phyloP scores from a whole-genome alignment of 2,113 vertebrate species.

The Gasterosteus nipponicus region DNA sequence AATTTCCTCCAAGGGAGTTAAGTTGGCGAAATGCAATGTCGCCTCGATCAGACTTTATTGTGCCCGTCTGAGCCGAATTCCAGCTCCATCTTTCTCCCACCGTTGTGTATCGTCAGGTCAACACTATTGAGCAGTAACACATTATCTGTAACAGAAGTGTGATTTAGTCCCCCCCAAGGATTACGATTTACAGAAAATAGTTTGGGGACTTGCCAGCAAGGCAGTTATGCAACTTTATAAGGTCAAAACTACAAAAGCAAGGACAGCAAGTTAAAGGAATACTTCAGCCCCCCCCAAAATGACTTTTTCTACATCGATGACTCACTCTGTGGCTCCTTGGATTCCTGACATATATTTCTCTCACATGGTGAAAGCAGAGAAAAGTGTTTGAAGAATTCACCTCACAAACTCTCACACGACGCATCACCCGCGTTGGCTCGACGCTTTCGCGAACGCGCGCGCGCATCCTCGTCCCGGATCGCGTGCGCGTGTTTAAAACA shows the following conservation, averaged over 20 bases:
- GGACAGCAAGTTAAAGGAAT: background rate
- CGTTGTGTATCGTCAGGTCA: background rate
- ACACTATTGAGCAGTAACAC: background rate
- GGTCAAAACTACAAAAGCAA: background rate
- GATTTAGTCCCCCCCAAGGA: background rate
- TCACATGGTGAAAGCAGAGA: background rate
- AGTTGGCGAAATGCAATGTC: conserved; percentile 35
- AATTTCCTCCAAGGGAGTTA: conserved; percentile 50
- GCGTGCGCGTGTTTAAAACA: too few relatives aligned
- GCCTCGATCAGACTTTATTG: conserved; percentile 8
- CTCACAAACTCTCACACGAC: background rate
- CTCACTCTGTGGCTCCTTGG: background rate
- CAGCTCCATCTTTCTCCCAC: background rate
- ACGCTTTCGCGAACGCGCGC: too few relatives aligned
- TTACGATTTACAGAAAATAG: background rate
- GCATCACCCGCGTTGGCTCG: too few relatives aligned
- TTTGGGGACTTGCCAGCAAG: background rate
- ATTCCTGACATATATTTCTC: background rate
- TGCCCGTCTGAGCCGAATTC: conserved; percentile 7
- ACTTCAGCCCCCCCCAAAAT: background rate
- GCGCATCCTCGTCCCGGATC: too few relatives aligned
- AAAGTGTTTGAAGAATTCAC: background rate
- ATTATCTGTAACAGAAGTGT: background rate
- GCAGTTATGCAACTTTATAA: background rate
- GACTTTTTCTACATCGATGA: too few relatives aligned